phyloP scores from a whole-genome alignment of 35 echinoderm and acorn worm genomes.

The Ophioderma brevispina region DNA sequence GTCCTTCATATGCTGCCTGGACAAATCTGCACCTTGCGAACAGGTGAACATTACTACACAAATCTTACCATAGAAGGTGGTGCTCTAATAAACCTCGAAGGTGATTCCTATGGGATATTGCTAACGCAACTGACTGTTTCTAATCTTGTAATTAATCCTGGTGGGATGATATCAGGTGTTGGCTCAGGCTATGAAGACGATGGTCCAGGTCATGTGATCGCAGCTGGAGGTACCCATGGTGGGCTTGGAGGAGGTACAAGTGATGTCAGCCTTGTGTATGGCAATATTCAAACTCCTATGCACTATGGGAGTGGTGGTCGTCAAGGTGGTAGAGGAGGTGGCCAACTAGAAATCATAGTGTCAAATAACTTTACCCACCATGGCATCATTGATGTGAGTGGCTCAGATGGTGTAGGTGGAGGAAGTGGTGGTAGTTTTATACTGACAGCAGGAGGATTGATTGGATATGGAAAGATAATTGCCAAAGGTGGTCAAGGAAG shows the following conservation, averaged over 20 bases:
- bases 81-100: constrained; percentile 54
- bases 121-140: constrained; percentile 40
- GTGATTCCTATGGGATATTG: constrained; percentile 11
- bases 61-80: constrained; percentile 58
- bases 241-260: constrained; percentile 45
- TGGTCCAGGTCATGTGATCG: constrained; percentile 9
- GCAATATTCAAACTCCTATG: constrained; percentile 52
- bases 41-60: constrained; percentile 46
- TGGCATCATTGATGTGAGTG: constrained; percentile 67
- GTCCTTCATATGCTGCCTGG: constrained; percentile 13
- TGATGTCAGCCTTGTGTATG: constrained; percentile 28
- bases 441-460: constrained; percentile 34
- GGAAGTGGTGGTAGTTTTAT: constrained; percentile 88
- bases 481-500: constrained; percentile 42
- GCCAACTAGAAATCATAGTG: constrained; percentile 59
- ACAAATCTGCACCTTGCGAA: background rate
- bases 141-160: constrained; percentile 47
- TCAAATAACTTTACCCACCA: constrained; percentile 25
- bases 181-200: constrained; percentile 34
- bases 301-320: constrained; percentile 63
- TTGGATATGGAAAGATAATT: constrained; percentile 54
- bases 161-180: constrained; percentile 52
- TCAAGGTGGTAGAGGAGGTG: constrained; percentile 43
- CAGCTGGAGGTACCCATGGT: constrained; percentile 54
- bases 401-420: constrained; percentile 32